Conservation (phyloP, 2,797 vertebrate genomes). For the Oreochromis mossambicus region DNA sequence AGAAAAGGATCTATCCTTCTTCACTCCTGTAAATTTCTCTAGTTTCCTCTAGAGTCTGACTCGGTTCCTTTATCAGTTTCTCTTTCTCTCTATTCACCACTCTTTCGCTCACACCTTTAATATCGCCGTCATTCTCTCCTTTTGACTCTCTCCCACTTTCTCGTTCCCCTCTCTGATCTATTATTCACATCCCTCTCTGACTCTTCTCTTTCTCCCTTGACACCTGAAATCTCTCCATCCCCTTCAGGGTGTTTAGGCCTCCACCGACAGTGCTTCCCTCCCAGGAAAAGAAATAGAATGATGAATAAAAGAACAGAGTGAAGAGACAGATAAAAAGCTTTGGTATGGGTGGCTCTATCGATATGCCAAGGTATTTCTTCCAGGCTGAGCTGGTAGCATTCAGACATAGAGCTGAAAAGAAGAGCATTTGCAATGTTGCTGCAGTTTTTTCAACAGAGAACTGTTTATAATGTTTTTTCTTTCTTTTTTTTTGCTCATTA, state of each 20-base stretch:
- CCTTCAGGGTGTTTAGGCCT: conserved; percentile 44
- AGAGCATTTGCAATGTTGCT: background rate
- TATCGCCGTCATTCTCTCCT: background rate
- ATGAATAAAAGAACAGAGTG: conserved; percentile 62
- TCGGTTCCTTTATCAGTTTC: background rate
- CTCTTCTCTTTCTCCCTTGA: conserved; percentile 36
- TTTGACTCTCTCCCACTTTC: background rate
- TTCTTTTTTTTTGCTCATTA: background rate
- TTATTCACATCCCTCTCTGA: conserved; percentile 56
- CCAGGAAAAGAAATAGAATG: conserved; percentile 40
- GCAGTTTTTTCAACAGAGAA: background rate
- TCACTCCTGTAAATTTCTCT: background rate
- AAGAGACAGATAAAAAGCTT: conserved; percentile 51
- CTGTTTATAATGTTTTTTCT: background rate
- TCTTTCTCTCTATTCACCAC: background rate
- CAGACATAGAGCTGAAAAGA: background rate
- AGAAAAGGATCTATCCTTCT: background rate
- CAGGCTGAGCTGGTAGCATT: background rate
- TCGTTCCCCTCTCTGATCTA: conserved; percentile 49
- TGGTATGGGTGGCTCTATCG: conserved; percentile 28
- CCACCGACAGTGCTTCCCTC: conserved; percentile 32
- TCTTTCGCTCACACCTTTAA: conserved; percentile 21
- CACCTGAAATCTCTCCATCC: conserved; percentile 53
- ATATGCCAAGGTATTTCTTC: conserved; percentile 26
- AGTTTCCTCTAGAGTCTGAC: background rate